A percentile compares a stretch with the other conserved stretches of the same genome.
Evolutionary conservation across 2,113 vertebrate genomes (phyloP).

Genomic region (Nycticebus coucang): DNA sequence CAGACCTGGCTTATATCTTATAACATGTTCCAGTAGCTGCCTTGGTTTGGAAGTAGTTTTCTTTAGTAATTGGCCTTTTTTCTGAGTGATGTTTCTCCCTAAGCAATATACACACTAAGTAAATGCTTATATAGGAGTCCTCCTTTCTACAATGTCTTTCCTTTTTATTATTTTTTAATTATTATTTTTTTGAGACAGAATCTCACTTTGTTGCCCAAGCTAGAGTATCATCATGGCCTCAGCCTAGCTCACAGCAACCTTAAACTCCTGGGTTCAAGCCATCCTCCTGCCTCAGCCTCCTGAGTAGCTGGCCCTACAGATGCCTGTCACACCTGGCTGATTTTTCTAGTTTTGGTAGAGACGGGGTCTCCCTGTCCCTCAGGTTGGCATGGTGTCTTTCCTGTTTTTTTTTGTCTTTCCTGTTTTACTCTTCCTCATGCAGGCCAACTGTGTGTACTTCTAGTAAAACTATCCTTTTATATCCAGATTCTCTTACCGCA

Average conservation of each 20-base stretch:
- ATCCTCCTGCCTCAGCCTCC: too few relatives aligned
- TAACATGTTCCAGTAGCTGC: slow-evolving; percentile 21
- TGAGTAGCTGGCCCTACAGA: too few relatives aligned
- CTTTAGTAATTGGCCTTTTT: slow-evolving; percentile 24
- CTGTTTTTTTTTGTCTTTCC: not conserved
- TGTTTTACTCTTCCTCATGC: not conserved
- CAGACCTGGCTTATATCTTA: not conserved
- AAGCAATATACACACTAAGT: not conserved
- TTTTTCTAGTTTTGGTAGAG: too few relatives aligned
- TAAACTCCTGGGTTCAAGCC: too few relatives aligned
- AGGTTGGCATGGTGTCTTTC: too few relatives aligned
- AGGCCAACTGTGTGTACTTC: not conserved
- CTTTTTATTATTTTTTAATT: too few relatives aligned
- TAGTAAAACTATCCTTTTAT: not conserved
- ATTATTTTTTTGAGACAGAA: too few relatives aligned
- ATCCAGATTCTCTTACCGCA: not conserved
- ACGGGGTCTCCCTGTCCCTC: too few relatives aligned
- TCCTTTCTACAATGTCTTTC: not conserved
- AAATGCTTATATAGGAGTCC: not conserved
- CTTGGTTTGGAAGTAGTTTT: slow-evolving; percentile 39
- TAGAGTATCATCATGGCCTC: too few relatives aligned
- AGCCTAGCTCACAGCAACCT: too few relatives aligned
- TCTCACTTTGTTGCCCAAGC: too few relatives aligned
- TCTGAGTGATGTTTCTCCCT: not conserved
- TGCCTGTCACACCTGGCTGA: too few relatives aligned